These are phyloP conservation scores for Diorhabda elongata DNA, from an alignment of 1,140 invertebrate species.

Conservation along the genomic window DNA sequence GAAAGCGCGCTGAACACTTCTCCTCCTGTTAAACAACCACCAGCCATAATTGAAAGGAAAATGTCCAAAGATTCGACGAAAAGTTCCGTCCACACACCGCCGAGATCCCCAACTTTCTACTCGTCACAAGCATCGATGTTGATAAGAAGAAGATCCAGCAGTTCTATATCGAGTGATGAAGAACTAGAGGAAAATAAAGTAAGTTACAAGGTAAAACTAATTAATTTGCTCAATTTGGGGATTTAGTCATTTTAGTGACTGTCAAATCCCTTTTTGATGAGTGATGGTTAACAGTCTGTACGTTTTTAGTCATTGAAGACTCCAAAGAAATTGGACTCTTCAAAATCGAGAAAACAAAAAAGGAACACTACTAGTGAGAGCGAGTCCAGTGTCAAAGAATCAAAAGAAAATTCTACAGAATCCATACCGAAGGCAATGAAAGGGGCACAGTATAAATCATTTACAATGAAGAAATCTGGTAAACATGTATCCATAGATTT, in stretches of 20 bases:
- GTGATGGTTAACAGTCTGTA: too few relatives aligned
- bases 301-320: too few relatives aligned
- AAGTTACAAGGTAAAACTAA: too few relatives aligned
- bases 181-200: conserved; percentile 29
- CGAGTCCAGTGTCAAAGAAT: conserved; percentile 29
- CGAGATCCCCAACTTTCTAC: conserved; percentile 47
- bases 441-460: conserved; percentile 55
- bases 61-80: conserved; percentile 50
- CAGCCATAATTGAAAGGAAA: conserved; percentile 51
- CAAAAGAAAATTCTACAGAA: neutral
- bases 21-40: neutral
- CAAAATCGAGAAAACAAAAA: conserved; percentile 12
- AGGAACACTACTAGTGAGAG: conserved; percentile 12
- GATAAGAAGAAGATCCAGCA: conserved; percentile 73
- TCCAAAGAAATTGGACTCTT: conserved; percentile 26
- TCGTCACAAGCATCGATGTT: conserved; percentile 73
- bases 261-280: too few relatives aligned
- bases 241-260: too few relatives aligned
- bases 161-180: conserved; percentile 25
- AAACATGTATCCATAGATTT: conserved; percentile 52
- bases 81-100: conserved; percentile 41
- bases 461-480: conserved; percentile 57
- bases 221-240: too few relatives aligned
- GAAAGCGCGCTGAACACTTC: conserved; percentile 26
- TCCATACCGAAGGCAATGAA: conserved; percentile 30